These are phyloP conservation scores for Leucoraja ocellata DNA, from an alignment of 2,797 vertebrate species.

Conservation along the genomic window DNA sequence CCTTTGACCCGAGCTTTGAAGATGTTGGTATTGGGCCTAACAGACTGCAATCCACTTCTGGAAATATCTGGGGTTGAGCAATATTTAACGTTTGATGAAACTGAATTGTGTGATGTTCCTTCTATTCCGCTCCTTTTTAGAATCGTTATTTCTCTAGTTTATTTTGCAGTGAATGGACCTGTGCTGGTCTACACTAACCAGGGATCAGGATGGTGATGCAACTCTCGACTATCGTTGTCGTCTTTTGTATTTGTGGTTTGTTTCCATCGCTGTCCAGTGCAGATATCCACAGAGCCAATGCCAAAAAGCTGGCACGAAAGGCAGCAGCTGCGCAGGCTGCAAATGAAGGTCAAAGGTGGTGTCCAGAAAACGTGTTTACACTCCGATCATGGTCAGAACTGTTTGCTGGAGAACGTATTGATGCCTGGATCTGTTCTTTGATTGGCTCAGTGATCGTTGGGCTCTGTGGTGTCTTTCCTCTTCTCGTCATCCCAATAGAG, in stretches of 20 bases:
- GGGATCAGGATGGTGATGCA: constrained; percentile 20
- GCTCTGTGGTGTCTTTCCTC: constrained; percentile 85
- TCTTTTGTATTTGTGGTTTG: constrained; percentile 37
- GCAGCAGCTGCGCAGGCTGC: constrained; percentile 53
- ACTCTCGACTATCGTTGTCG: constrained; percentile 29
- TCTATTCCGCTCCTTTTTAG: not conserved
- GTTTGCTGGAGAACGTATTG: constrained; percentile 56
- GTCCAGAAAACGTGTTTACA: constrained; percentile 44
- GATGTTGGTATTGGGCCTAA: not conserved
- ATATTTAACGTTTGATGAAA: not conserved
- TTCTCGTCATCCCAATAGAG: constrained; percentile 84
- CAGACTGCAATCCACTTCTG: not conserved
- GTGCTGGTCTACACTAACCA: not conserved
- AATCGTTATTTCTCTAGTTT: not conserved
- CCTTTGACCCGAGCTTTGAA: not conserved
- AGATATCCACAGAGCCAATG: constrained; percentile 41
- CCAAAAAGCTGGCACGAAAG: constrained; percentile 62
- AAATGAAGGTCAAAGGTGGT: constrained; percentile 50
- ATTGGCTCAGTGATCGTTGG: constrained; percentile 80
- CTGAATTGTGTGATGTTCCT: not conserved
- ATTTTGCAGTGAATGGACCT: constrained; percentile 25
- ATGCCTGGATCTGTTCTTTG: constrained; percentile 86
- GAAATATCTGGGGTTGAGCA: not conserved
- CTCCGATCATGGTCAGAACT: constrained; percentile 55
- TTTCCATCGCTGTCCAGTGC: constrained; percentile 20